Base-by-base conservation (phyloP, 2,113 vertebrate genomes). In the Hypomesus transpacificus region DNA sequence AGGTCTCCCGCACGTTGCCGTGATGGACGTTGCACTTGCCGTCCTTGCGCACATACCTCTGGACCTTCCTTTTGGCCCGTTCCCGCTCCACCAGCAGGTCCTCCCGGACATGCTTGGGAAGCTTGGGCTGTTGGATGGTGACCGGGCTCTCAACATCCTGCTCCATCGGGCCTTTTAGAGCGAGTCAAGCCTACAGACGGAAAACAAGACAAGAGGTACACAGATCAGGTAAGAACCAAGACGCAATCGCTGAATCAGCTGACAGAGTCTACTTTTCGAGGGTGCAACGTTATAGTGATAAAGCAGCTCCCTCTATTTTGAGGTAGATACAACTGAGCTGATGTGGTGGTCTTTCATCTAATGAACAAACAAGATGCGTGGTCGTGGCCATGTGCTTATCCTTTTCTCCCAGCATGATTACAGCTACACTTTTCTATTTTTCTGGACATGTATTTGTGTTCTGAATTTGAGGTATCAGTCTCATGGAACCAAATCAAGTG, bases 21-120 rank as follows among this genome's bases (percentile, higher is more conserved):
- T 99, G 97, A 71, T 98, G 97, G 58, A 99, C 97, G 58, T 99
- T 99, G 88, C 97, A 99, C 69, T 99, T 99, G 2, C 97, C 97
- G 0, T 99, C 96, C 77, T 99, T 99, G 83, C 94, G 93, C 77
- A 99, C 97, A 1, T 99, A 98, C 79, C 97, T 93, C 90, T 98
- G 97, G 90, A 96, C 89, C 89, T 91, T 97, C 67, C 90, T 87
- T 83, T 93, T 95, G 66, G 75, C 81, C n/a, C 91, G 87, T 68
- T 95, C 93, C 14, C 76, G 74, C 11, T 95, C 90, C 78, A 87
- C 91, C 78, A 94, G 85, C 75, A 94, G 83, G 82, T 97, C 94
- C 5, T 97, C 95, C 31, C 94, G 87, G 70, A 87, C 94, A 89
- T 96, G 95, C 88, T 98, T 97, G 59, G 94, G 95, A 85, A 97